These are phyloP conservation scores for Antitype chi DNA, from an alignment of 2,888 invertebrate genomes.

Conservation along the genomic window DNA sequence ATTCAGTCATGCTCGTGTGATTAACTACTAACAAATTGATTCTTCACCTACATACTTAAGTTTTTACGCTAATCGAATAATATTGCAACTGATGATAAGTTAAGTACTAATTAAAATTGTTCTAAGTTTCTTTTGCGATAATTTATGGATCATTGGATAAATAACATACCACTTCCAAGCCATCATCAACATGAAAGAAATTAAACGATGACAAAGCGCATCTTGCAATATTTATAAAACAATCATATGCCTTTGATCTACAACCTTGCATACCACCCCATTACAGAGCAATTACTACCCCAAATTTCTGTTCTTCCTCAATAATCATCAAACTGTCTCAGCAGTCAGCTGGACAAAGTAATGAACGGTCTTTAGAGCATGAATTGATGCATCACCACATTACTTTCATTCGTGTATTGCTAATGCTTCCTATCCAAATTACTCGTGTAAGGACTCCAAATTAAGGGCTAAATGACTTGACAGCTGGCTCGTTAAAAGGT, in stretches of 20 bases:
- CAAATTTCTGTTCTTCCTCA: constrained; percentile 20
- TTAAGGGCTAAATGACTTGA: constrained; percentile 44
- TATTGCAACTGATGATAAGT: not conserved
- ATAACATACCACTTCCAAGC: constrained; percentile 5
- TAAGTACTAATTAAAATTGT: not conserved
- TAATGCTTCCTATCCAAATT: constrained; percentile 46
- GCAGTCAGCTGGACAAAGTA: constrained; percentile 36
- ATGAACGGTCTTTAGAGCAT: constrained; percentile 27
- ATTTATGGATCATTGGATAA: not conserved
- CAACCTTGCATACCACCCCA: constrained; percentile 4
- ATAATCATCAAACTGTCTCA: not conserved
- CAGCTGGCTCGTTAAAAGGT: constrained; percentile 47
- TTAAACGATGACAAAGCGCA: not conserved
- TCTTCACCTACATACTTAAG: not conserved
- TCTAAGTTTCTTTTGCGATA: not conserved
- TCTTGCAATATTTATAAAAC: constrained; percentile 3
- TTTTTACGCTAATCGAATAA: constrained; percentile 20
- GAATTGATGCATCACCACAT: constrained; percentile 8
- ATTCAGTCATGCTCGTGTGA: constrained; percentile 15
- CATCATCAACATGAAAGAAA: not conserved
- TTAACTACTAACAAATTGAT: constrained; percentile 27
- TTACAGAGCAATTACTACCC: constrained; percentile 25
- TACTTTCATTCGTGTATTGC: constrained; percentile 32
- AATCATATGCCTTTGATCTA: constrained; percentile 19
- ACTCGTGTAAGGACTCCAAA: constrained; percentile 31